These are phyloP conservation scores for Rhinogobio ventralis DNA, from an alignment of 2,797 vertebrate genomes.

Conservation along the genomic window DNA sequence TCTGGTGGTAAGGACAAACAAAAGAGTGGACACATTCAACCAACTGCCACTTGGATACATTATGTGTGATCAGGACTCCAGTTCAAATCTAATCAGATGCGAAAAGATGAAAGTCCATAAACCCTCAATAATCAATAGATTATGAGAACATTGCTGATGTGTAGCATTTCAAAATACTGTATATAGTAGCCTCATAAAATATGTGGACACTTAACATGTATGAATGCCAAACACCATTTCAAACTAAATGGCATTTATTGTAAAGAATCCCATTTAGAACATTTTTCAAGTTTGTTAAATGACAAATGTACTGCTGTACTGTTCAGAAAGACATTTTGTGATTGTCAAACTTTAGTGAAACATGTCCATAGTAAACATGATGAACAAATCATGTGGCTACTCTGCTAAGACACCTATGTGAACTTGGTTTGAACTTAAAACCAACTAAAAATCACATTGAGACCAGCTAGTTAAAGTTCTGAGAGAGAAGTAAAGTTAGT, in stretches of 20 bases:
- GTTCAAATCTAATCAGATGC: not conserved
- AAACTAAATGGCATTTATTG: not conserved
- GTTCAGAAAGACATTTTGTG: not conserved
- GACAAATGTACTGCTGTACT: not conserved
- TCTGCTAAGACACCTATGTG: too few species aligned
- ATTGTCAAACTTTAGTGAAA: not conserved
- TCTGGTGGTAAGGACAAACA: slow-evolving; percentile 62
- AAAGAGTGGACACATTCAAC: not conserved
- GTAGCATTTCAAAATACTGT: not conserved
- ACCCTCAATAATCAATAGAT: not conserved
- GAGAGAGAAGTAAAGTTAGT: not conserved
- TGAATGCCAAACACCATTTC: not conserved
- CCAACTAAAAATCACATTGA: not conserved
- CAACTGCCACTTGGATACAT: not conserved
- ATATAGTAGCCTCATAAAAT: not conserved
- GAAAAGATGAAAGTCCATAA: not conserved
- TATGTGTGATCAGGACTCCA: not conserved
- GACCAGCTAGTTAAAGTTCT: not conserved
- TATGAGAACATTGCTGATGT: not conserved
- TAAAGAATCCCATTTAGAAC: not conserved
- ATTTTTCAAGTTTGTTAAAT: not conserved
- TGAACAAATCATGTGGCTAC: too few species aligned
- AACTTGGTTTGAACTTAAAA: too few species aligned
- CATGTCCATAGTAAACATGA: too few species aligned
- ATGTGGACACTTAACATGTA: not conserved